Base-by-base conservation (phyloP, 2,797 vertebrate species). In the Gouania willdenowi region DNA sequence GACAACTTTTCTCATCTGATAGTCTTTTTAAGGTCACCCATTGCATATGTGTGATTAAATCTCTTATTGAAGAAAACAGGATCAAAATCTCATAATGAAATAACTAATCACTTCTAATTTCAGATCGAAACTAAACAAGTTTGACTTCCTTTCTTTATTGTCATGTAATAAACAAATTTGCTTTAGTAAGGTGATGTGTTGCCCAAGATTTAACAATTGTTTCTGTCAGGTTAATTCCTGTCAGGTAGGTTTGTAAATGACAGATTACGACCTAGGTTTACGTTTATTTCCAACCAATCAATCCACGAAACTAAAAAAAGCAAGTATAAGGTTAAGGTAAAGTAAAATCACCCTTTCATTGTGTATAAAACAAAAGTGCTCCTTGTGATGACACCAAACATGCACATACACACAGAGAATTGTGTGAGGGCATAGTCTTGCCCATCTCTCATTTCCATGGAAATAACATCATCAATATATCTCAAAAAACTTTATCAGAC, bases 401-500 rank as follows among this genome's bases (percentile, higher is more conserved):
- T 30, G 43, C 10, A 26, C 27, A 43, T 36, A 37, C 50, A 31
- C 41, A 34, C 23, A 38, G 32, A 33, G 20, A 32, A 29, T 30
- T 43, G 33, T 25, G 34, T 52, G 24, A 42, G 66, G 43, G 67
- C 58, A 31, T 45, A 36, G 70, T 79, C 77, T 63, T 75, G 74
- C 65, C 72, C 66, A 57, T 58, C 26, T 54, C 82, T 87, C 76
- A 89, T 89, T 90, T 89, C 79, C 87, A 89, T 89, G 58, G 86
- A 82, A 87, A 85, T 84, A 70, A 83, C 74, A 88, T 87, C 88
- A 86, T 87, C 75, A 89, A 77, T 84, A 72, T 60, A 71, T 71
- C 71, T 66, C 80, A 88, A 85, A 89, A 82, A 87, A 88, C 86
- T 90, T 88, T 88, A 89, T 89, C 81, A 84, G 81, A 79, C 75